Evolutionary conservation across 2,113 vertebrate species (phyloP), one percentile per base, ranked within the genome.

Genomic region (Paramisgurnus dabryanus): DNA sequence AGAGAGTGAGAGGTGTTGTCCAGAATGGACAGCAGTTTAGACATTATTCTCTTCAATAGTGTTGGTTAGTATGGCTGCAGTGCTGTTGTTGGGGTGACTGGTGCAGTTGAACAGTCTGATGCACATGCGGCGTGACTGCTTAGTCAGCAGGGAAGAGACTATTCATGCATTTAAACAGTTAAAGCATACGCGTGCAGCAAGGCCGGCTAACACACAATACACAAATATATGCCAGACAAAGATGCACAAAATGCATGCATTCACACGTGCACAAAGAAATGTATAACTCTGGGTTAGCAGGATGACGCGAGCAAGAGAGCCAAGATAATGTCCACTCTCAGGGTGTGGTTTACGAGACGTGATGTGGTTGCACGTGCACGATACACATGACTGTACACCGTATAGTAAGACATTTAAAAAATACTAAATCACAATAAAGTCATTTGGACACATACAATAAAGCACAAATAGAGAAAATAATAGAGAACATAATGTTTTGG

Each of bases 61-160:
- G 18, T 11, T 27, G 17, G 8, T 17, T 18, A 45, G 45, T 7
- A 27, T 74, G 57, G 57, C 34, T 49, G 75, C 63, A 66, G 49
- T 41, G 47, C 10, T 71, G 22, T 13, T 71, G 45, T 8, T 34
- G 5, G 13, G 41, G 45, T 65, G 68, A 5, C 27, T 15, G 47
- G 7, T 73, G 55, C 50, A 50, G 60, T 22, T 64, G 60, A 71
- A 80, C 22, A 27, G 68, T 5, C 41, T 66, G 47, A 27, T 65
- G 45, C 69, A 79, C 13, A 41, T 79, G 66, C 17, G 7, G 39
- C 75, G 67, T 34, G 55, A 75, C 58, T 78, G 81, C 78, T 60
- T 76, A 80, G 50, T 85, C 84, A 80, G 74, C 58, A 63, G n/a
- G 67, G 55, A 60, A 43, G 13, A 45, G 58, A 79, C 41, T 70